Conservation (phyloP, 2,888 invertebrate species). For the Frankliniella fusca region DNA sequence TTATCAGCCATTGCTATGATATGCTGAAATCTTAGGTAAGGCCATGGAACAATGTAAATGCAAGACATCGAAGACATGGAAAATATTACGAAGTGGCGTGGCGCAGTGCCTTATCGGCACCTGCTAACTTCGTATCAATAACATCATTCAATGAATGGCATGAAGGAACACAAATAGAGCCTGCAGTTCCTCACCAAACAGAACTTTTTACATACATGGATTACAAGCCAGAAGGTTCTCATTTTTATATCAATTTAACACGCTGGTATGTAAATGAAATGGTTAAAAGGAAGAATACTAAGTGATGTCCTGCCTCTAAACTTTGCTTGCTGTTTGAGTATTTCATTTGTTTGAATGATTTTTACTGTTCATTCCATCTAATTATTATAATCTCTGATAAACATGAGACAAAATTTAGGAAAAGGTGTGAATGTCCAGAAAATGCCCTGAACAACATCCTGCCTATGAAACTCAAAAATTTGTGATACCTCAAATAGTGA, state of each 20-base stretch:
- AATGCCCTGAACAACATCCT: no score
- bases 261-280: slow-evolving; percentile 58
- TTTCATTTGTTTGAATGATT: no score
- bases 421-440: no score
- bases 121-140: slow-evolving; percentile 57
- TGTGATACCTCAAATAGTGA: no score
- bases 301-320: no score
- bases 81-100: slow-evolving; percentile 62
- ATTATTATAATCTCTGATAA: no score
- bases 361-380: no score
- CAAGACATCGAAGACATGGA: slow-evolving; percentile 53
- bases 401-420: no score
- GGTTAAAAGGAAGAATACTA: slow-evolving; percentile 40
- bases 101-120: slow-evolving; percentile 56
- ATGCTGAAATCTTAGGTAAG: slow-evolving; percentile 44
- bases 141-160: slow-evolving; percentile 74
- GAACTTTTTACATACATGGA: slow-evolving; percentile 52
- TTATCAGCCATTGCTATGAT: no score
- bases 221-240: slow-evolving; percentile 58
- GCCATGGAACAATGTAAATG: slow-evolving; percentile 57
- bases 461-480: no score
- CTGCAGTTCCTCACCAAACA: slow-evolving; percentile 52
- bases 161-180: slow-evolving; percentile 71
- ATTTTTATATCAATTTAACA: slow-evolving; percentile 61
- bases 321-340: no score